Base-by-base conservation (phyloP, 2,113 vertebrate species). In the Cyanoramphus novaezelandiae region DNA sequence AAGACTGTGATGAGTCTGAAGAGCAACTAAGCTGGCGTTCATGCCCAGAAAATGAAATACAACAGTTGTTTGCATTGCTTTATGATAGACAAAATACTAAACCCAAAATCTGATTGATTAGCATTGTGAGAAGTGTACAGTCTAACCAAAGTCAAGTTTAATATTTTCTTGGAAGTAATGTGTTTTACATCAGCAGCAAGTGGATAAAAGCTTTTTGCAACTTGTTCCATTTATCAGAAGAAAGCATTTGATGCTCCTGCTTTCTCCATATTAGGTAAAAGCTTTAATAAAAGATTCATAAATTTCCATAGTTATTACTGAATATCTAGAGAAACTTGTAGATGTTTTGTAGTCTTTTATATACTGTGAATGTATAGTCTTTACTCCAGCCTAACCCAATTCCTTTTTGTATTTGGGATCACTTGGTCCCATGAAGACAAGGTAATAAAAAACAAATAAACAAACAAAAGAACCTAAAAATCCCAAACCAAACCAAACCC, bases 1-100 rank as follows among this genome's bases (percentile, higher is more conserved):
- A 99, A 95, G 98, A 98, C 75, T 99, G 98, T 0, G 98, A 99
- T 96, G 98, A 99, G 93, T 98, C 98, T 82, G 62, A 90, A 69
- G 44, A 80, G 21, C 37, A 78, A 13, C 35, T 57, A 35, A 74
- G n/a, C 94, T 99, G 98, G 98, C 98, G 98, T 96, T 99, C 98
- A 17, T 98, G 98, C 97, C 98, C 98, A 60, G 98, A 99, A 95
- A 98, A 99, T 92, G 97, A 99, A 96, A 96, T 97, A 69, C 93
- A 98, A 59, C 96, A 97, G 84, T 94, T 95, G 64, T 95, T 97
- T 95, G 35, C 17, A 11, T 93, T 91, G 60, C 13, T 80, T 91
- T 95, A 86, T 88, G 97, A 78, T 88, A 68, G 35, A 96, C 70
- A 86, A 50, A 63, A 67, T 90, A 94, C 94, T 90, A 95, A 94